These are phyloP conservation scores for Aspiorhynchus laticeps DNA, from an alignment of 2,113 vertebrate species.

Conservation along the genomic window DNA sequence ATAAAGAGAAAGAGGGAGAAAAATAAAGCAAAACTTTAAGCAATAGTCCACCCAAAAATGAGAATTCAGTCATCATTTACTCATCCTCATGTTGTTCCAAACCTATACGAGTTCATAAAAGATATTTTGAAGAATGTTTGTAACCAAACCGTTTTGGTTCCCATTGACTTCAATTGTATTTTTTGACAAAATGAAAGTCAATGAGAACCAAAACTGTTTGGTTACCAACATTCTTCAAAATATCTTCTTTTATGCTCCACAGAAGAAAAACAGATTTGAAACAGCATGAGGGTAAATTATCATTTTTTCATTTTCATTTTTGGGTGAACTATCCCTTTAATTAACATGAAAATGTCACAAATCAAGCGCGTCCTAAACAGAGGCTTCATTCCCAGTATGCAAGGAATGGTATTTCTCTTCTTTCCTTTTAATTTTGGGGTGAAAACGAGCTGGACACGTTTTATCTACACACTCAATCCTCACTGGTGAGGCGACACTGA, in stretches of 20 bases:
- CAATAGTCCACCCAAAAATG: neutral
- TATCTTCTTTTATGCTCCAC: too few relatives aligned
- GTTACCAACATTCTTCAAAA: too few relatives aligned
- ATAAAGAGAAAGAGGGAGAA: neutral
- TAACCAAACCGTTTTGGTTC: neutral
- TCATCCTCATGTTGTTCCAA: neutral
- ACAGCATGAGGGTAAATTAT: neutral
- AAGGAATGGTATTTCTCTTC: neutral
- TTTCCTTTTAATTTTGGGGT: neutral
- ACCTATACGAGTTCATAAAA: neutral
- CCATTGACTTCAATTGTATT: neutral
- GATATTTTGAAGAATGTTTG: neutral
- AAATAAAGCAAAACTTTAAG: neutral
- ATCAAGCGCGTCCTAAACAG: neutral
- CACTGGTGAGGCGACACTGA: conserved; percentile 7
- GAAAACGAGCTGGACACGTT: neutral
- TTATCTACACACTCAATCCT: neutral
- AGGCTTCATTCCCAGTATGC: neutral
- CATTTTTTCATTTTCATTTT: neutral
- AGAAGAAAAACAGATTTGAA: neutral
- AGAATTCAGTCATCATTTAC: neutral
- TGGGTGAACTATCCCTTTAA: neutral
- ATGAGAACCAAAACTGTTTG: too few relatives aligned
- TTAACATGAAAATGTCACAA: neutral
- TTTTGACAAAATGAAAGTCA: neutral